Conservation (phyloP, 1,140 invertebrate species). For the Bicyclus anynana region DNA sequence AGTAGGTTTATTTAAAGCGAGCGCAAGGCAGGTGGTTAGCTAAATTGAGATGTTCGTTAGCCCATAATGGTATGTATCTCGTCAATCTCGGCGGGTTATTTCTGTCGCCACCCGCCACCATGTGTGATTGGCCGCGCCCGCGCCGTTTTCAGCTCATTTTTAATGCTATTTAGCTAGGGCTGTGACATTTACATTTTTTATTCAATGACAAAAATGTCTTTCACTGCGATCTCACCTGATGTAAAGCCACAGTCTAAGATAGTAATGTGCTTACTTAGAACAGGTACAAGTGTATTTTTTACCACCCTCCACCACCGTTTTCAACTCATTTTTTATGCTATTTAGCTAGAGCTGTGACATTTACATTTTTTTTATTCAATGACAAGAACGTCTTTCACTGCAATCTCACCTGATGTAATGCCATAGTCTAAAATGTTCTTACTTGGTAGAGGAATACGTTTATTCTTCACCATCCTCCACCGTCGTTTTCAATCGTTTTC, state of each 20-base stretch:
- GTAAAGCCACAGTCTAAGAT: too few relatives aligned
- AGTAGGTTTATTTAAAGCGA: slow-evolving; percentile 37
- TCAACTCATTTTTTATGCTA: slow-evolving; percentile 25
- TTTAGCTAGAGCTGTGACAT: background rate
- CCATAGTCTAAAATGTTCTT: too few relatives aligned
- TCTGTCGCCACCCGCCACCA: slow-evolving; percentile 37
- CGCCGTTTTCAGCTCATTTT: slow-evolving; percentile 23
- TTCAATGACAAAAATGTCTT: too few relatives aligned
- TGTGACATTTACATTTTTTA: background rate
- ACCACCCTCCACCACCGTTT: slow-evolving; percentile 31
- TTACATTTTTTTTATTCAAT: too few relatives aligned
- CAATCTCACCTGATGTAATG: too few relatives aligned
- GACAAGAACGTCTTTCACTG: too few relatives aligned
- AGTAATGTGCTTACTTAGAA: too few relatives aligned
- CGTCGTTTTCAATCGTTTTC: slow-evolving; percentile 23
- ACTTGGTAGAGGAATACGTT: too few relatives aligned
- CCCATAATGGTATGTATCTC: slow-evolving; percentile 57
- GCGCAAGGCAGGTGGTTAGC: slow-evolving; percentile 45
- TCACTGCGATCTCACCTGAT: too few relatives aligned
- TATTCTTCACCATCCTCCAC: slow-evolving; percentile 35
- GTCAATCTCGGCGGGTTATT: slow-evolving; percentile 50
- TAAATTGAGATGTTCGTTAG: slow-evolving; percentile 64
- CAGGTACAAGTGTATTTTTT: too few relatives aligned
- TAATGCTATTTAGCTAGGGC: slow-evolving; percentile 15
- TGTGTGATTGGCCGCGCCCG: slow-evolving; percentile 33